Evolutionary conservation across 2,888 invertebrate genomes (phyloP).

Genomic region (Leucozona laternaria): DNA sequence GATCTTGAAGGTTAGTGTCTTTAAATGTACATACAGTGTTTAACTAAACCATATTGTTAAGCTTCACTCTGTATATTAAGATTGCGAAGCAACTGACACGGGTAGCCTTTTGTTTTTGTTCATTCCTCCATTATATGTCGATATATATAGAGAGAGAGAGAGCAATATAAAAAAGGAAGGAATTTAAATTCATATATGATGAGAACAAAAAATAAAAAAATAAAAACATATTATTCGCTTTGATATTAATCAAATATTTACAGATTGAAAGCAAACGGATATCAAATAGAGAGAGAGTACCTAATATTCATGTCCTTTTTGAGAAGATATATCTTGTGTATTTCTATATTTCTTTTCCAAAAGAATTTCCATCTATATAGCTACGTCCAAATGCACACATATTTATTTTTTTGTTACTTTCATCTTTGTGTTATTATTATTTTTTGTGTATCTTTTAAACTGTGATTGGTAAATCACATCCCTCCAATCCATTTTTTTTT

Average conservation of each 20-base stretch:
- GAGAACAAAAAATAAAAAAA: constrained; percentile 18
- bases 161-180: neutral
- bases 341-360: neutral
- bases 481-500: neutral
- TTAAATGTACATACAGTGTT: too few relatives aligned
- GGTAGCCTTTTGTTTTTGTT: too few relatives aligned
- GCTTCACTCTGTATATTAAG: too few relatives aligned
- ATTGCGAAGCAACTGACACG: too few relatives aligned
- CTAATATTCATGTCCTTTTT: constrained; percentile 50
- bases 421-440: constrained; percentile 21
- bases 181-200: constrained; percentile 20
- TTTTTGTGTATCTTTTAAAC: constrained; percentile 33
- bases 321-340: constrained; percentile 8
- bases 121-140: too few relatives aligned
- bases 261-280: constrained; percentile 62
- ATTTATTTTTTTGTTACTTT: constrained; percentile 5
- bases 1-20: too few relatives aligned
- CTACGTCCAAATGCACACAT: neutral
- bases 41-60: too few relatives aligned
- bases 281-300: constrained; percentile 32
- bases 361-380: neutral
- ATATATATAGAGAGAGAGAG: too few relatives aligned
- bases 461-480: constrained; percentile 41
- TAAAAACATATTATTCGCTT: constrained; percentile 50
- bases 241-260: constrained; percentile 70